These are phyloP conservation scores for Caenorhabditis remanei DNA, from an alignment of 1,140 invertebrate genomes.

Conservation along the genomic window DNA sequence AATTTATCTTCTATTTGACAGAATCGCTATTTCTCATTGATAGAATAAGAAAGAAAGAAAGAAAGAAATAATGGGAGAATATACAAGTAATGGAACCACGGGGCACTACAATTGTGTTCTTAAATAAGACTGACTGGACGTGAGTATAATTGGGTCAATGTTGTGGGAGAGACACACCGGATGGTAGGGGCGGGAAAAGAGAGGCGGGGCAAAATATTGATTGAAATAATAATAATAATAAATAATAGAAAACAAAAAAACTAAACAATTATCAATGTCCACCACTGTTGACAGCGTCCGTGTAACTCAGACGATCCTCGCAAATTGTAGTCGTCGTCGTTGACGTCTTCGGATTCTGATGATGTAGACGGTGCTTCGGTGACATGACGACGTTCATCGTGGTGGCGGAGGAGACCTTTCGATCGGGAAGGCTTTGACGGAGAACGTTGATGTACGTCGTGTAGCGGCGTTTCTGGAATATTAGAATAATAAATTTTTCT, in stretches of 20 bases:
- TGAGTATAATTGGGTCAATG: neutral
- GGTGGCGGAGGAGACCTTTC: neutral
- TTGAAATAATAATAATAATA: neutral
- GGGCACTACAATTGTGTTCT: no score
- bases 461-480: constrained; percentile 42
- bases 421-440: neutral
- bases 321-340: neutral
- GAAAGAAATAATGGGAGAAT: no score
- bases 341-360: neutral
- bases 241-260: neutral
- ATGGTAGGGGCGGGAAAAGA: neutral
- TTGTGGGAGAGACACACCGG: neutral
- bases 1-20: neutral
- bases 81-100: no score
- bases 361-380: neutral
- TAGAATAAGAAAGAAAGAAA: neutral
- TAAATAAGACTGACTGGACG: neutral
- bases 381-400: constrained; percentile 40
- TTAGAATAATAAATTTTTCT: neutral
- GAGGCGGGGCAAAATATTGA: neutral
- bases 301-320: constrained; percentile 37
- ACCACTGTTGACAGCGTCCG: constrained; percentile 20
- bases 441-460: constrained; percentile 21
- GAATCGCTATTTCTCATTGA: neutral
- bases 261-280: neutral